Base-by-base conservation (phyloP, 2,888 invertebrate species). In the Folsomia candida region DNA sequence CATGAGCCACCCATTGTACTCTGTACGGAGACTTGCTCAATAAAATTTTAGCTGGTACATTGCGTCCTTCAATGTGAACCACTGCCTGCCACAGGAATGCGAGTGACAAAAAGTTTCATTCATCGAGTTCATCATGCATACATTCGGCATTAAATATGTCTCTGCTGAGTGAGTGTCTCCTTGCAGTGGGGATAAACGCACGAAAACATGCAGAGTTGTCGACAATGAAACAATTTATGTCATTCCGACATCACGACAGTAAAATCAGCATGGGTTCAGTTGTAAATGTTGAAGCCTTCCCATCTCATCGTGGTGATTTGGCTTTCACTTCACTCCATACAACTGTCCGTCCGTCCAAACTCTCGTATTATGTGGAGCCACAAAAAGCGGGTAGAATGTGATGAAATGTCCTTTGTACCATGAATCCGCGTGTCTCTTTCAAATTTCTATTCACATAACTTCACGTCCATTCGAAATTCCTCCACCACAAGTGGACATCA, bases 171-270 rank as follows among this genome's bases (percentile, higher is more conserved):
- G 47, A 54, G 14, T 22, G 11, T 54, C 20, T 6, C 20, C 54
- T 54, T 18, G 18, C 54, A 54, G 54, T 54, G 54, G 54, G n/a
- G 18, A 6, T 14, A 14, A 22, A 54, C n/a, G n/a, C 54, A 54
- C 6, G 54, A 54, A 57, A 57, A 11, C 6, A 22, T 6, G n/a
- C 20, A 59, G 27, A 59, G 26, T 59, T 25, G 59, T 18, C 20
- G 65, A 62, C 62, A 65, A 51, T 65, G 65, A 65, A 65, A 65
- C 54, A 65, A 65, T 65, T 65, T 65, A 65, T 65, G 65, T 51
- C 65, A 27, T 57, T n/a, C 22, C 47, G 51, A n/a, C n/a, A n/a
- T 65, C 51, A 65, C 4, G 65, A 64, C 57, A 65, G 27, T 65
- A 65, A 65, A 65, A 24, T 26, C 65, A 65, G 65, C 65, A 65